Base-by-base conservation (phyloP, 2,888 invertebrate genomes). In the Cremastinae sp. region DNA sequence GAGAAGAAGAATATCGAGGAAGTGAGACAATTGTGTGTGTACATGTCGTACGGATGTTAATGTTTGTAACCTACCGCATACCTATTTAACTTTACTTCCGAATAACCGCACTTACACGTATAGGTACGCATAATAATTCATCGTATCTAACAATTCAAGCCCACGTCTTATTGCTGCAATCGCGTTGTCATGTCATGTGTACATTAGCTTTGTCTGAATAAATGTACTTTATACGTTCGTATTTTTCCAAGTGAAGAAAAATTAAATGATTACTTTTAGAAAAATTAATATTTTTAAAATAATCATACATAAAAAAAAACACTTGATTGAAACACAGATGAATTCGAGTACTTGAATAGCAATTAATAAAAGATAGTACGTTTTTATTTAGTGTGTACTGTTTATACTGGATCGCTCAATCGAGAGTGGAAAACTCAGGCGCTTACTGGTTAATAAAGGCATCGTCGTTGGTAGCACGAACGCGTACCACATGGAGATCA, bases 1-100 rank as follows among this genome's bases (percentile, higher is more conserved):
- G 47, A 45, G 16, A 10, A 49, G 54, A 45, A 75, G 56, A 66
- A 47, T 68, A 69, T 61, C 74, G 64, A 72, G 56, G 70, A 38
- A 71, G 72, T 61, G 75, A 68, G 74, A 76, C 47, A 73, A n/a
- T n/a, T n/a, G n/a, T n/a, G n/a, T n/a, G n/a, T 61, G 70, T 51
- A 45, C 58, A 43, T 51, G 38, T 59, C 61, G 69, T 53, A 66
- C 68, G 51, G 56, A 79, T 18, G 75, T 76, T 73, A 72, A 47
- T 78, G 78, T 78, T 73, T 78, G 81, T 85, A 80, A 74, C 58
- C 75, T 71, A 65, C 78, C 69, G 64, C 75, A 74, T 79, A 69
- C 41, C 20, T 68, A 87, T 87, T 84, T 82, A 83, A 69, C 84
- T 82, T 84, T 82, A 81, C 85, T 87, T 86, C 86, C 87, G 86